A percentile compares a stretch with the other conserved stretches of the same genome.
Conservation (phyloP, 2,113 vertebrate genomes). For the Falcunculus frontatus region DNA sequence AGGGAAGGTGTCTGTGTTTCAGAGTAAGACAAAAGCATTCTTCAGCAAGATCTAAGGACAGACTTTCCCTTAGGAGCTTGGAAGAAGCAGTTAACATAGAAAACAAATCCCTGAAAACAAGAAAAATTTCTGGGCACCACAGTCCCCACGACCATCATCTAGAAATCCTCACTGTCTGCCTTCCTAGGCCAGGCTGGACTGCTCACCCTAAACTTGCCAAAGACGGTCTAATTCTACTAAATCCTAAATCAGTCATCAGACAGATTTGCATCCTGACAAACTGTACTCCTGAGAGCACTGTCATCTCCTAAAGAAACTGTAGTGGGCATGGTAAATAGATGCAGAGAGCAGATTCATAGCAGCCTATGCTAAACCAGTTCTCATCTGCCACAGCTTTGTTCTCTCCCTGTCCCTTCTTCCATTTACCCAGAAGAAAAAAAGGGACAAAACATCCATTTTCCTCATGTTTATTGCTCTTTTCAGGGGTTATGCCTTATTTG, state of each 20-base stretch:
- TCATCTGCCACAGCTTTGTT: background rate
- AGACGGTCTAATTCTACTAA: background rate
- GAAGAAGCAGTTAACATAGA: background rate
- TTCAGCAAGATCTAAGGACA: background rate
- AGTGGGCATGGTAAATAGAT: background rate
- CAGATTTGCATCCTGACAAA: background rate
- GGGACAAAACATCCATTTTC: background rate
- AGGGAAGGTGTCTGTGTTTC: background rate
- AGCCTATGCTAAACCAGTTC: background rate
- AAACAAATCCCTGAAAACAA: background rate
- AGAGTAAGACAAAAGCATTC: background rate
- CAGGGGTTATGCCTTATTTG: background rate
- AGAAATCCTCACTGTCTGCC: background rate
- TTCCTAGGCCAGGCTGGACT: background rate
- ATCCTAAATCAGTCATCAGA: background rate
- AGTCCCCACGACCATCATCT: background rate
- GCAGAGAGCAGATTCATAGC: background rate
- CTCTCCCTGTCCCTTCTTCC: background rate
- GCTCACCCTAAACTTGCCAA: background rate
- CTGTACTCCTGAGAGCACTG: background rate
- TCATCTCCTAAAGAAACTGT: background rate
- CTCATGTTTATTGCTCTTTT: background rate
- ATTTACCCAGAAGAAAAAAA: background rate
- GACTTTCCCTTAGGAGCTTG: background rate
- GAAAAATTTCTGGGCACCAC: background rate